Base-by-base conservation (phyloP, 23 tunicate species). In the Styela clava region DNA sequence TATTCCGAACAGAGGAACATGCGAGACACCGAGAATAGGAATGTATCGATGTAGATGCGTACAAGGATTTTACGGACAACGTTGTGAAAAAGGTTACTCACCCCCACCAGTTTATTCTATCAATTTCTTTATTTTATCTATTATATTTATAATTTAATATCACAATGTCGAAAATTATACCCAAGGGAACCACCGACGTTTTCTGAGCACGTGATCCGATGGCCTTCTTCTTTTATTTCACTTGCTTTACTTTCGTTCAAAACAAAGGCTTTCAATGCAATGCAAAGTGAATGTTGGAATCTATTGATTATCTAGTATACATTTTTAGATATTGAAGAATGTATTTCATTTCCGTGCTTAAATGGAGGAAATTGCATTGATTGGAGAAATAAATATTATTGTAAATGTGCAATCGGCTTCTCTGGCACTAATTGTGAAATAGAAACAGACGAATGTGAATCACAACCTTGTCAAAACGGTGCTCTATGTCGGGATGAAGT, bases 321-420 rank as follows among this genome's bases (percentile, higher is more conserved):
- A 5, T 44, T 44, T 44, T 12, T 12, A 69, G 85, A 82, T 69
- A 25, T 82, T 20, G 85, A 82, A 24, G 85, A 82, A 69, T 82
- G 85, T 56, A 16, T 29, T 31, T 69, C 78, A 9, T 30, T 33
- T 36, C 85, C 85, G 33, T 82, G 85, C 32, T 19, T 21, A 31
- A 82, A 82, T 1, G 85, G 85, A 16, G 85, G 85, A 26, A 68
- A 30, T 23, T 82, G 85, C 3, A 26, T 82, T 23, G 85, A 82
- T 21, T 5, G 16, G 20, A 21, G 24, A 31, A 32, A 21, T 27
- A 30, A 34, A 22, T 82, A 70, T 2, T 18, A 67, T 24, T 82
- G 85, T 52, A 36, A 20, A 36, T 82, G 85, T 52, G 1, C 63
- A 7, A 31, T 19, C 26, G 85, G 85, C 16, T 82, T 82, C 44